phyloP scores from a whole-genome alignment of 1,140 invertebrate species.

The Thalassaphorura encarpata region DNA sequence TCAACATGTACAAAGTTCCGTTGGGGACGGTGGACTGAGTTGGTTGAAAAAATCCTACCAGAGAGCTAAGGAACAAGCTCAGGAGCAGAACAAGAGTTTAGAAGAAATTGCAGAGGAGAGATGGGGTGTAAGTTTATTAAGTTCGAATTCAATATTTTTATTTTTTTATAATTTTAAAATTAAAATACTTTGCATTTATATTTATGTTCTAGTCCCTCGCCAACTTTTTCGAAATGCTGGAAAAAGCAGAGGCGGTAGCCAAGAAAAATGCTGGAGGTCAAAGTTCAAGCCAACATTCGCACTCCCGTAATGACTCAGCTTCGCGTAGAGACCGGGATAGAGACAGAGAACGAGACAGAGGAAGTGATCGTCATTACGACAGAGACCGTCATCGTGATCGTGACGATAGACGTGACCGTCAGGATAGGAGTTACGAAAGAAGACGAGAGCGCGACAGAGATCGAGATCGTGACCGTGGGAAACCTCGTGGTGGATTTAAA shows the following conservation, averaged over 20 bases:
- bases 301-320: not conserved
- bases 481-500: not conserved
- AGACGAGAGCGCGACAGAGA: not conserved
- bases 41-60: constrained; percentile 50
- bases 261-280: not conserved
- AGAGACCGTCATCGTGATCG: not conserved
- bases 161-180: not conserved
- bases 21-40: constrained; percentile 40
- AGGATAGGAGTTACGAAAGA: too few species aligned
- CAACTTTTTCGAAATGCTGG: constrained; percentile 43
- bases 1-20: constrained; percentile 14
- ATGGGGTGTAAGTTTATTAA: constrained; percentile 47
- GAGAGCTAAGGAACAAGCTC: constrained; percentile 49
- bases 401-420: not conserved
- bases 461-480: constrained; percentile 1
- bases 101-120: constrained; percentile 52
- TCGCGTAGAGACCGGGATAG: constrained; percentile 9
- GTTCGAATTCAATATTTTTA: not conserved
- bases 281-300: not conserved
- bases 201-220: constrained; percentile 43
- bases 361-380: not conserved
- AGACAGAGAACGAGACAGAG: constrained; percentile 7
- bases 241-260: constrained; percentile 40
- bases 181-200: too few species aligned
- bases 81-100: constrained; percentile 44